Percentiles rank a stretch among this genome's conserved stretches.
Evolutionary conservation across 2,888 invertebrate species (phyloP).

Genomic region (Rhyacophila evoluta): DNA sequence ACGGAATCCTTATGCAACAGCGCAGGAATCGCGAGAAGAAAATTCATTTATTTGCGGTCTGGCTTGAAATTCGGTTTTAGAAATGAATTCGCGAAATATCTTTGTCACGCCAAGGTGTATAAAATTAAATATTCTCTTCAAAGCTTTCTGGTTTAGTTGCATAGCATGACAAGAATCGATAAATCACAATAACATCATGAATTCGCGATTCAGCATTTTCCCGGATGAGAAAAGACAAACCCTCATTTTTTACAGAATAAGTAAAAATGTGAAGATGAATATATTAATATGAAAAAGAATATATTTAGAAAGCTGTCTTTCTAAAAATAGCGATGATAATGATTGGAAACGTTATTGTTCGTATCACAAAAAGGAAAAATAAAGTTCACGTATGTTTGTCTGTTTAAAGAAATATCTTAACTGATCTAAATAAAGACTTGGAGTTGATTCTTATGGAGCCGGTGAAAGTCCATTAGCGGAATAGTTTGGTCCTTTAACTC

Average conservation of each 20-base stretch:
- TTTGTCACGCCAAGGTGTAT: not conserved
- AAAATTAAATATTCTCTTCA: not conserved
- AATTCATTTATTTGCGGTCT: no score
- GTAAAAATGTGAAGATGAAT: not conserved
- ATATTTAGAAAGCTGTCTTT: not conserved
- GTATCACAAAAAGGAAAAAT: not conserved
- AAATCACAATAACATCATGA: not conserved
- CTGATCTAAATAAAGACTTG: constrained; percentile 2
- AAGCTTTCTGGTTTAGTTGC: not conserved
- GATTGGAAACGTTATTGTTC: not conserved
- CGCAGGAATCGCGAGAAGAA: no score
- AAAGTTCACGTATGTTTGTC: not conserved
- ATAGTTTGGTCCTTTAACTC: constrained; percentile 7
- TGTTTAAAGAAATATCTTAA: not conserved
- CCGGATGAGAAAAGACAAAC: not conserved
- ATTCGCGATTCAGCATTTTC: not conserved
- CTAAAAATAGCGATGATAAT: not conserved
- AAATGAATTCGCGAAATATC: not conserved
- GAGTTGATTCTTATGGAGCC: constrained; percentile 5
- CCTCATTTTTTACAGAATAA: not conserved
- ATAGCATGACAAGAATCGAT: not conserved
- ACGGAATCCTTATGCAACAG: no score
- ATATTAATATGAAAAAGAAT: not conserved
- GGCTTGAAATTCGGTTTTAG: no score
- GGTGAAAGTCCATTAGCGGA: constrained; percentile 15